Evolutionary conservation across 2,888 invertebrate genomes (phyloP).

Genomic region (Lasioglossum morio): DNA sequence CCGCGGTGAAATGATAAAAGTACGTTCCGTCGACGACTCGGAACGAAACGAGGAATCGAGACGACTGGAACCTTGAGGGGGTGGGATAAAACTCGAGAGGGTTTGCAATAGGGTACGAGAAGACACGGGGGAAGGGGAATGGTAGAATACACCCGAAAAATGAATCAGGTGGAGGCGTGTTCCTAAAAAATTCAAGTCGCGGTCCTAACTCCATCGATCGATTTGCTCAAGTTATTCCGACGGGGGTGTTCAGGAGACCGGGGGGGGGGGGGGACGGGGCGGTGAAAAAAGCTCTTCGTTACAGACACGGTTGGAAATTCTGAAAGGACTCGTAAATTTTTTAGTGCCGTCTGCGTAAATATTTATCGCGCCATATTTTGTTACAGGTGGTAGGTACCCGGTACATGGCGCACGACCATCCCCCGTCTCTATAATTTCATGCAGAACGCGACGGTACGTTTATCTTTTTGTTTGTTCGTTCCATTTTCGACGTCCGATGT

Average conservation of each 20-base stretch:
- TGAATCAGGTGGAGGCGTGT: slow-evolving; percentile 60
- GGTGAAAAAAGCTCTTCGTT: slow-evolving; percentile 30
- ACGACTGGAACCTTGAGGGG: slow-evolving; percentile 5
- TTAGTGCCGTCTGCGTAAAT: slow-evolving; percentile 39
- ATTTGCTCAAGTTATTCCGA: slow-evolving; percentile 48
- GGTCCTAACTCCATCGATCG: slow-evolving; percentile 64
- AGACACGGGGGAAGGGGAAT: slow-evolving; percentile 14
- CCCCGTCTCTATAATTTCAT: slow-evolving; percentile 43
- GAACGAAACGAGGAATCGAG: slow-evolving; percentile 44
- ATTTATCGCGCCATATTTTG: slow-evolving; percentile 46
- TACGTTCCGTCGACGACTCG: slow-evolving; percentile 40
- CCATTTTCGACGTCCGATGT: slow-evolving; percentile 36
- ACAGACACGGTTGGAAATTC: slow-evolving; percentile 26
- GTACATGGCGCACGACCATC: slow-evolving; percentile 13
- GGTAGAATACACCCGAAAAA: slow-evolving; percentile 70
- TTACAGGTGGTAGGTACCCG: slow-evolving; percentile 33
- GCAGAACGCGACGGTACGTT: slow-evolving; percentile 46
- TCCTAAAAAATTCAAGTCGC: slow-evolving; percentile 48
- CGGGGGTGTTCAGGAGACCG: background rate
- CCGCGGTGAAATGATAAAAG: slow-evolving; percentile 52
- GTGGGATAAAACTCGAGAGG: slow-evolving; percentile 51
- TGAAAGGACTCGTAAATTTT: slow-evolving; percentile 45
- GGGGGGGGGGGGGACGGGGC: background rate
- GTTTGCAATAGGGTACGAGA: slow-evolving; percentile 20
- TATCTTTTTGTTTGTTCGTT: slow-evolving; percentile 39